Evolutionary conservation across 1,140 invertebrate genomes (phyloP), one percentile per base, ranked within the genome.

Genomic region (Drosophila obscura): DNA sequence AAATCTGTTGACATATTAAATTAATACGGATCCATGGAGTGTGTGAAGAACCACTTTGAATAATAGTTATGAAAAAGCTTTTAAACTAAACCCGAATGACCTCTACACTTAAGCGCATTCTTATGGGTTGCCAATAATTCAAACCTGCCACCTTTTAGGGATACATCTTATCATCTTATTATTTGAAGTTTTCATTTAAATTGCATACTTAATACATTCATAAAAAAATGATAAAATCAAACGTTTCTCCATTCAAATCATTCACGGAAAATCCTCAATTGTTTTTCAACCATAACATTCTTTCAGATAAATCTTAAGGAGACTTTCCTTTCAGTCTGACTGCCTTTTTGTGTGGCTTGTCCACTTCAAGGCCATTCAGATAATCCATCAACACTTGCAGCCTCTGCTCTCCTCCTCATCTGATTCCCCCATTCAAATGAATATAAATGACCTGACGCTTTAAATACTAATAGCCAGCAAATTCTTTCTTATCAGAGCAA

Each of bases 381-480:
- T 80, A 64, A 69, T 69, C 56, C 63, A 65, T 71, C 71, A 68
- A 55, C 75, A 65, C 80, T 82, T 59, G 75, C 57, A 48, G 56
- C 44, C 73, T 52, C 46, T 31, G 41, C 62, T 64, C 46, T 43
- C 28, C 31, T 22, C n/a, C 43, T 48, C 26, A 39, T 44, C 26
- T 43, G 46, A 31, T 49, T 53, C 44, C 28, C 56, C 22, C 55
- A 58, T 35, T 66, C 76, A 83, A 87, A 87, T 87, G 83, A 87
- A 87, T 84, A 87, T 79, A 90, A 90, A 90, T 90, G 87, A 80
- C 88, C 71, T 88, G 65, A 84, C 80, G 83, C 87, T 68, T 90
- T 83, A 90, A 88, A 88, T 90, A 88, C 83, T 90, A 90, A 90
- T 90, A 79, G 88, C 69, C 77, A 88, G 80, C 82, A 90, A 90